Evolutionary conservation across 1,140 invertebrate genomes (phyloP), one percentile per base, ranked within the genome.

Genomic region (Anastatus disparis): DNA sequence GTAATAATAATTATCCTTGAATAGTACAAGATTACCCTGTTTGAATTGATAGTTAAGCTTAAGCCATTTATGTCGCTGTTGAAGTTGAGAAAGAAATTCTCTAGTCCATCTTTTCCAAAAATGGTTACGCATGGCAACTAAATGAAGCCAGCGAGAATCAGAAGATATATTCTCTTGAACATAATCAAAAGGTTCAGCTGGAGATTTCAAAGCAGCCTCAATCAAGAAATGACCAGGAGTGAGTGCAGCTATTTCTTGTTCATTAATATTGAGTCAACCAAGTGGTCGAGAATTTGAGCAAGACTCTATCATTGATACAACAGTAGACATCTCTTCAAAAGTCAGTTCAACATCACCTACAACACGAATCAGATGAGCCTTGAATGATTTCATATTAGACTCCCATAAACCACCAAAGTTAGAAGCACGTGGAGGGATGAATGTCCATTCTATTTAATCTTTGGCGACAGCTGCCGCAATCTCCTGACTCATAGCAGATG

Each of bases 31-130:
- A 22, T 66, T 6, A 15, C 52, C 63, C 1, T 38, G 3, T 2
- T 10, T 3, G 10, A 66, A n/a, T 3, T 4, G 7, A 1, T 53
- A 13, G n/a, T 22, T 53, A 20, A n/a, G n/a, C 0, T 40, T 2
- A 15, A 42, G 27, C 63, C 50, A 66, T 27, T 66, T 66, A 3
- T 6, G n/a, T n/a, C n/a, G n/a, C n/a, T n/a, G n/a, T n/a, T n/a
- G n/a, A n/a, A n/a, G n/a, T n/a, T n/a, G n/a, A n/a, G n/a, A n/a
- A n/a, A n/a, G n/a, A n/a, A n/a, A n/a, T n/a, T n/a, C n/a, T n/a
- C n/a, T n/a, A n/a, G n/a, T n/a, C n/a, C n/a, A n/a, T n/a, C n/a
- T n/a, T n/a, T n/a, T n/a, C n/a, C n/a, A n/a, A n/a, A n/a, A n/a
- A n/a, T n/a, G n/a, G n/a, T n/a, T n/a, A n/a, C n/a, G n/a, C n/a